Percentiles rank a stretch among this genome's conserved stretches.
Evolutionary conservation across 1,140 invertebrate genomes (phyloP).

Genomic region (Harlomillsia oculata): DNA sequence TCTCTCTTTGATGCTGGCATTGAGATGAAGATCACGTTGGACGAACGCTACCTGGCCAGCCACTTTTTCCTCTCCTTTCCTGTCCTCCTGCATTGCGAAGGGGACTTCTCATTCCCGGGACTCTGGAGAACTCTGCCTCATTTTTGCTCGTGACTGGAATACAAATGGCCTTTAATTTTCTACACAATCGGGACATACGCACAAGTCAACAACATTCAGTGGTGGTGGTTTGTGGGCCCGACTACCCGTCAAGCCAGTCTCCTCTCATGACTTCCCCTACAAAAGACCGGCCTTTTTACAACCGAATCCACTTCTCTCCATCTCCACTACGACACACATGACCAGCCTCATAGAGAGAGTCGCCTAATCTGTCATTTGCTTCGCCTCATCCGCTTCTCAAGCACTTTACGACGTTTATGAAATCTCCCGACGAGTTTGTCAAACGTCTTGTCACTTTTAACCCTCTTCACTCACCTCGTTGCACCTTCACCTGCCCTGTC

Average conservation of each 20-base stretch:
- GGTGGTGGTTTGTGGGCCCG: background rate
- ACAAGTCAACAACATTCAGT: constrained; percentile 7
- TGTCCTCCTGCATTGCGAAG: constrained; percentile 3
- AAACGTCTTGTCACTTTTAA: too few species aligned
- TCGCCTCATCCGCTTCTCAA: constrained; percentile 12
- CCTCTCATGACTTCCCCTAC: too few species aligned
- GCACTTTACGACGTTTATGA: constrained; percentile 15
- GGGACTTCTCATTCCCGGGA: background rate
- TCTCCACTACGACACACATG: too few species aligned
- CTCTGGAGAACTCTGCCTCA: constrained; percentile 4
- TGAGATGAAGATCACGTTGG: constrained; percentile 11
- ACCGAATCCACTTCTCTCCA: too few species aligned
- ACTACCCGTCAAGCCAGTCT: background rate
- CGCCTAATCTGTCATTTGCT: too few species aligned
- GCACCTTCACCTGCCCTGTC: background rate
- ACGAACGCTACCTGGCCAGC: constrained; percentile 5
- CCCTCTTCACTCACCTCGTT: background rate
- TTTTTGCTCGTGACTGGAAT: constrained; percentile 29
- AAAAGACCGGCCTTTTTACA: too few species aligned
- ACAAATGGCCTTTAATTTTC: constrained; percentile 26
- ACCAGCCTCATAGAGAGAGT: too few species aligned
- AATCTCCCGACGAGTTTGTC: too few species aligned
- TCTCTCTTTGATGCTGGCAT: constrained; percentile 10
- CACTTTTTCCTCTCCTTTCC: constrained; percentile 13
- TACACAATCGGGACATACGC: constrained; percentile 7